phyloP scores from a whole-genome alignment of 2,797 vertebrate genomes.

The Gobio occitaniae region DNA sequence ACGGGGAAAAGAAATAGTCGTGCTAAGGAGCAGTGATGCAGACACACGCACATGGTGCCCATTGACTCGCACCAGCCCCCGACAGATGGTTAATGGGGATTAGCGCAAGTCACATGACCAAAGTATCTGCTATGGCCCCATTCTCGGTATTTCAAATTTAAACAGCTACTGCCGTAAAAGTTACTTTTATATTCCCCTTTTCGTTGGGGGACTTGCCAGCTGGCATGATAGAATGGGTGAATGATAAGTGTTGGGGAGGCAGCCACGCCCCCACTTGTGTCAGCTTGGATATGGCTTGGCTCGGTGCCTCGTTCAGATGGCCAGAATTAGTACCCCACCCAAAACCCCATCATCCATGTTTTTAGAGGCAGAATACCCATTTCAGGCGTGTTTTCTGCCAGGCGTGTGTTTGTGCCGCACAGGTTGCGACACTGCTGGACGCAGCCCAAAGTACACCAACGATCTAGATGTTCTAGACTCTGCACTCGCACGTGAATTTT shows the following conservation, averaged over 20 bases:
- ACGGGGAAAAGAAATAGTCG: constrained; percentile 66
- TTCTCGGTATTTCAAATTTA: constrained; percentile 74
- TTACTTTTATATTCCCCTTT: constrained; percentile 72
- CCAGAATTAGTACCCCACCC: constrained; percentile 42
- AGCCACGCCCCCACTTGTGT: constrained; percentile 72
- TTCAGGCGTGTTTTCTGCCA: neutral
- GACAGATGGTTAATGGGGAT: constrained; percentile 78
- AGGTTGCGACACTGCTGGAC: neutral
- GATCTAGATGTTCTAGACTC: constrained; percentile 13
- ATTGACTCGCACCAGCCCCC: constrained; percentile 66
- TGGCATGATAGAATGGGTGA: constrained; percentile 61
- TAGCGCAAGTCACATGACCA: constrained; percentile 73
- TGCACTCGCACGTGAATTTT: constrained; percentile 8
- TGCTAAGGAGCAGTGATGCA: constrained; percentile 65
- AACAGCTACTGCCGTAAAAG: constrained; percentile 71
- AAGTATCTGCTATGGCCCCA: constrained; percentile 66
- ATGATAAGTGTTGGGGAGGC: constrained; percentile 60
- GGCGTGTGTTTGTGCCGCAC: neutral
- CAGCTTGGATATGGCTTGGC: constrained; percentile 75
- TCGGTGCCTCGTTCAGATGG: constrained; percentile 55
- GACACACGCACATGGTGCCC: constrained; percentile 50
- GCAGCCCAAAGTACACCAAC: neutral
- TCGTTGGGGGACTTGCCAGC: constrained; percentile 68
- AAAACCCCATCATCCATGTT: constrained; percentile 1
- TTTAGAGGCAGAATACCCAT: constrained; percentile 16